Conservation (phyloP, 2,888 invertebrate genomes). For the Sminthurinus aureus region DNA sequence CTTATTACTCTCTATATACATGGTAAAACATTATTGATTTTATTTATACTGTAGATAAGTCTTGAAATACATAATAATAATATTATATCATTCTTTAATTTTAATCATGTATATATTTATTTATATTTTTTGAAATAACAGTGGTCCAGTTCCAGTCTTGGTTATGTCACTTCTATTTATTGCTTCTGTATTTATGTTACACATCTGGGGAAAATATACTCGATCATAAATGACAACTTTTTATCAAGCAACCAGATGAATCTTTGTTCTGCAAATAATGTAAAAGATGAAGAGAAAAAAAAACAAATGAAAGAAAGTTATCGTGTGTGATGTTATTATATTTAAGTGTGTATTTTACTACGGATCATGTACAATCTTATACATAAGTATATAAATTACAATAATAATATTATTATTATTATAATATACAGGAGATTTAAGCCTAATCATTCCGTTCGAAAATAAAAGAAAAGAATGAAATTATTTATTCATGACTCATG, state of each 20-base stretch:
- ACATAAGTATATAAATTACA: too few relatives aligned
- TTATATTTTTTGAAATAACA: constrained; percentile 67
- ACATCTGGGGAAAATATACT: constrained; percentile 99
- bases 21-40: too few relatives aligned
- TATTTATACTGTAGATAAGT: too few relatives aligned
- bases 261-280: not conserved
- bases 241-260: not conserved
- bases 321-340: too few relatives aligned
- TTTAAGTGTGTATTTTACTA: constrained; percentile 12
- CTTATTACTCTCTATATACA: too few relatives aligned
- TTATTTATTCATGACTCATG: too few relatives aligned
- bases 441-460: constrained; percentile 37
- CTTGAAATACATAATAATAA: too few relatives aligned
- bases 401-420: too few relatives aligned
- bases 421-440: too few relatives aligned
- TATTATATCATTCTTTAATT: too few relatives aligned
- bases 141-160: constrained; percentile 98
- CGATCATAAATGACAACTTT: constrained; percentile 76
- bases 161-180: constrained; percentile 99
- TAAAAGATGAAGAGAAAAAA: too few relatives aligned
- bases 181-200: constrained; percentile 99
- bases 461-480: constrained; percentile 26
- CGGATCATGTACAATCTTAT: constrained; percentile 7
- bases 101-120: not conserved
- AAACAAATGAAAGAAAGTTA: too few relatives aligned